A percentile compares a stretch with the other conserved stretches of the same genome.
phyloP scores from a whole-genome alignment of 2,888 invertebrate species.

The Crossocerus cetratus region DNA sequence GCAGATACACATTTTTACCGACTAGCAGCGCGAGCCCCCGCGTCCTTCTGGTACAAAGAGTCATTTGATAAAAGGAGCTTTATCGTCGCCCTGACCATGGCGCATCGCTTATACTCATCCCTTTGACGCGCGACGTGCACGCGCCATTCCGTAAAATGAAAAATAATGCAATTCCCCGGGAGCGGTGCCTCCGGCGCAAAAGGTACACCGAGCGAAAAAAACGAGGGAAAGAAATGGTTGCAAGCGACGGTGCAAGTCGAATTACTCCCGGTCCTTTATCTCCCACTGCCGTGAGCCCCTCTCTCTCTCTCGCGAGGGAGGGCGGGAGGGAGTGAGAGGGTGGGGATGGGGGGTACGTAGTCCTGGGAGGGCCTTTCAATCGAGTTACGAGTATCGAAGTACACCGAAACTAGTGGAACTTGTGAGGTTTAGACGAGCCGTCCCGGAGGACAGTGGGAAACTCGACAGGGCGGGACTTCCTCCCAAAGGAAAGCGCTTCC shows the following conservation, averaged over 20 bases:
- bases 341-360: no score
- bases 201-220: not conserved
- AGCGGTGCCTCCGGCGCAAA: not conserved
- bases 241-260: no score
- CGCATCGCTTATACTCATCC: not conserved
- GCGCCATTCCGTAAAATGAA: constrained; percentile 4
- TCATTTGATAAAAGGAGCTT: constrained; percentile 2
- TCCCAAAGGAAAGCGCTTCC: constrained; percentile 51
- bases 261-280: not conserved
- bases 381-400: constrained; percentile 55
- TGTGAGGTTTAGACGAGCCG: constrained; percentile 46
- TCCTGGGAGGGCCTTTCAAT: constrained; percentile 42
- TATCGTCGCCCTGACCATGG: constrained; percentile 3
- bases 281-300: no score
- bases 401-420: constrained; percentile 48
- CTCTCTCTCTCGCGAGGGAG: no score
- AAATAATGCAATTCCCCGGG: constrained; percentile 16
- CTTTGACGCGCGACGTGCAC: not conserved
- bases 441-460: constrained; percentile 53
- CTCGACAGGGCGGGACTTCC: constrained; percentile 57
- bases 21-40: not conserved
- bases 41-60: not conserved
- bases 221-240: constrained; percentile 13
- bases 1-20: not conserved
- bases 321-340: not conserved